Conservation (phyloP, 2,797 vertebrate genomes). For the Novumbra hubbsi region DNA sequence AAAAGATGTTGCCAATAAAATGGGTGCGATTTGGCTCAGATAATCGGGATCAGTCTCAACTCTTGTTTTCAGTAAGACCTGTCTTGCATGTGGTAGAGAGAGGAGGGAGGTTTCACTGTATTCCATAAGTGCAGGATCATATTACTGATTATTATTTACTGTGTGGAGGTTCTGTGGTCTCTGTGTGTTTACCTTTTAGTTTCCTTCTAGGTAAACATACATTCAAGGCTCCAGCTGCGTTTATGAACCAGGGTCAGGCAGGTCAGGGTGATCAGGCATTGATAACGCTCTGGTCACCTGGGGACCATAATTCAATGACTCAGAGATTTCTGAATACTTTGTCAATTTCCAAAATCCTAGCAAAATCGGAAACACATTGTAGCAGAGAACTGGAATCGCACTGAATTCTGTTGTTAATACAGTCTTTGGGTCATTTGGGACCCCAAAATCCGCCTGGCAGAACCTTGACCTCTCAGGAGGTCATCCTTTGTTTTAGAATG, state of each 20-base stretch:
- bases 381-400: background rate
- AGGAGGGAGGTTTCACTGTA: slow-evolving; percentile 46
- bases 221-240: background rate
- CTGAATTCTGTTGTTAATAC: background rate
- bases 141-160: background rate
- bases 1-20: too few species aligned
- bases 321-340: background rate
- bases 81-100: slow-evolving; percentile 7
- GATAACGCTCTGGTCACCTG: slow-evolving; percentile 3
- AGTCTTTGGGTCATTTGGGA: too few species aligned
- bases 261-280: slow-evolving; percentile 10
- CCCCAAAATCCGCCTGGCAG: too few species aligned
- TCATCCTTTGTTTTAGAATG: too few species aligned
- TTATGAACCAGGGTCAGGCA: slow-evolving; percentile 9
- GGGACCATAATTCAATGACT: slow-evolving; percentile 36
- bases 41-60: slow-evolving; percentile 31
- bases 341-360: background rate
- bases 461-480: too few species aligned
- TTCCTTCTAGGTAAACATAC: background rate
- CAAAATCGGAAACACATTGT: too few species aligned
- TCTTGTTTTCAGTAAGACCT: slow-evolving; percentile 39
- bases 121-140: slow-evolving; percentile 53
- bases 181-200: background rate
- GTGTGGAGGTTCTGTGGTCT: background rate
- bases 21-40: too few species aligned